Evolutionary conservation across 1,140 invertebrate genomes (phyloP), one percentile per base, ranked within the genome.

Genomic region (Euura saliciscinereae): DNA sequence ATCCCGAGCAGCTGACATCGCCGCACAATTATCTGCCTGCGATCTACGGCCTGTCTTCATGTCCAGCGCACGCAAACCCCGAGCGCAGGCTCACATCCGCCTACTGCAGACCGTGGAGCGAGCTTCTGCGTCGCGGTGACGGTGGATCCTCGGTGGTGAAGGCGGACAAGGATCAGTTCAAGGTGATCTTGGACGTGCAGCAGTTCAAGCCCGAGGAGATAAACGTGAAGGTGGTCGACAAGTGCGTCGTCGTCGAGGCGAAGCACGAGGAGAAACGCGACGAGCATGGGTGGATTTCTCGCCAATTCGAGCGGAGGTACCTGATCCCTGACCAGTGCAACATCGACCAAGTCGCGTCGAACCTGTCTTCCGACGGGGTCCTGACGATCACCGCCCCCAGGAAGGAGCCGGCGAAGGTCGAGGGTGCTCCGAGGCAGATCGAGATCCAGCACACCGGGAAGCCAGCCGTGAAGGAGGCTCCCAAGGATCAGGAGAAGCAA

Each of bases 231-330:
- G 89, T 89, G 2, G 82, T 88, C 5, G 90, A 90, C 75, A 85
- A 89, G 69, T 80, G 79, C n/a, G 80, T 94, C 7, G 83, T 93
- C 2, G 88, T 94, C 2, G 92, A 94, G 78, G 93, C 91, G 3
- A 95, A 94, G 78, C 93, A 95, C 70, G 92, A 94, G 76, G 93
- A 95, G 78, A 93, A 93, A 70, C 85, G 91, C 68, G 94, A 95
- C 69, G 90, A 93, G 45, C 93, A 94, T 74, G 94, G 94, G 0
- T 93, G 83, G 75, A 91, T 95, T 13, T 91, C 93, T 0, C 87
- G 94, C 5, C 91, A 94, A 72, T 96, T 96, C 77, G 87, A 91
- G 5, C 84, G 94, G 11, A 88, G 90, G 76, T 94, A 95, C 78
- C 77, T 90, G 2, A 82, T 95, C 10, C 94, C 94, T 0, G 88